phyloP scores from a whole-genome alignment of 2,888 invertebrate species.

The Iselma pallidipennis region DNA sequence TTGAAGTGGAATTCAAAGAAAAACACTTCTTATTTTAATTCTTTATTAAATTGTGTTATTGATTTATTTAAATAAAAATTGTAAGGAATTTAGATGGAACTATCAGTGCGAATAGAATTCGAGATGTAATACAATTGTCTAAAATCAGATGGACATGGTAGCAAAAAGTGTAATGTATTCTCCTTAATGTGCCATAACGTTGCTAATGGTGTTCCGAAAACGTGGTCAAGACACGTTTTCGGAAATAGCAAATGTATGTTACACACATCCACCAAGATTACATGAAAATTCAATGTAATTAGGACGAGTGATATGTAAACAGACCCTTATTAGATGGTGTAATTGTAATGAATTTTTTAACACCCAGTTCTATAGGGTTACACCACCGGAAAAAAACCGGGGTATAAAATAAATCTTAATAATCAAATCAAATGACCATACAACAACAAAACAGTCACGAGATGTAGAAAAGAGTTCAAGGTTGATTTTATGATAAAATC shows the following conservation, averaged over 20 bases:
- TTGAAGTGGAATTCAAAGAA: constrained; percentile 2
- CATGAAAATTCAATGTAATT: constrained; percentile 42
- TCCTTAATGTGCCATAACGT: constrained; percentile 43
- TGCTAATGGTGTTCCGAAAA: constrained; percentile 41
- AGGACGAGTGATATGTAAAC: constrained; percentile 27
- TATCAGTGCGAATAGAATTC: too few relatives aligned
- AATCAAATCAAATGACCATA: too few relatives aligned
- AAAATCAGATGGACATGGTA: constrained; percentile 32
- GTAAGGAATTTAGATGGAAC: too few relatives aligned
- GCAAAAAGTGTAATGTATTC: constrained; percentile 32
- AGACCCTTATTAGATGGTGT: neutral
- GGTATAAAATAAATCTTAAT: neutral
- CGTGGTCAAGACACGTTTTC: constrained; percentile 33
- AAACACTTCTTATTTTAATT: neutral
- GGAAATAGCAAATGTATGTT: constrained; percentile 38
- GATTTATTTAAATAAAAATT: neutral
- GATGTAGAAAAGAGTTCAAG: too few relatives aligned
- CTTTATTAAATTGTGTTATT: neutral
- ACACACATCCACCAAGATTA: constrained; percentile 9
- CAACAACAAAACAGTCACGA: too few relatives aligned
- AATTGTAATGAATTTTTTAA: neutral
- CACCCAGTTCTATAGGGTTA: too few relatives aligned
- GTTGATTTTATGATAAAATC: too few relatives aligned
- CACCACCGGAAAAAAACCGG: neutral
- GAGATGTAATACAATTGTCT: constrained; percentile 37